Evolutionary conservation across 2,113 vertebrate genomes (phyloP).

Genomic region (Embiotoca jacksoni): DNA sequence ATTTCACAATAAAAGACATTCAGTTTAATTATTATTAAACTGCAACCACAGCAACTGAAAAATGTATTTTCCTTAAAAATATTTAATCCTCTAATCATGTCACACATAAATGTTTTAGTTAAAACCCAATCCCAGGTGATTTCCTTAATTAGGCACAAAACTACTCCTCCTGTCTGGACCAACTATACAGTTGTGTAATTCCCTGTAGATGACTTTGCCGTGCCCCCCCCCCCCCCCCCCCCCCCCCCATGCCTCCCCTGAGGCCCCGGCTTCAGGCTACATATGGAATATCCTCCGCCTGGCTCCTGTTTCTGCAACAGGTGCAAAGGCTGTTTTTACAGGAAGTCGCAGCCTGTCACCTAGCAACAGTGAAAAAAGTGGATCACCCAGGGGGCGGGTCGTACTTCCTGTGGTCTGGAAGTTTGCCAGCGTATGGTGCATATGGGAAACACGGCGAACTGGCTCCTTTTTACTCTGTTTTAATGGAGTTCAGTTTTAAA

Average conservation of each 20-base stretch:
- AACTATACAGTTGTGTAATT: constrained; percentile 23
- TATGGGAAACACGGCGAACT: constrained; percentile 40
- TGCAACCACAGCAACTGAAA: background rate
- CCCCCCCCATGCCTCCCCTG: background rate
- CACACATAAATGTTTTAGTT: background rate
- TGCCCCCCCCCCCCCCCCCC: background rate
- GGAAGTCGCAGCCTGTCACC: constrained; percentile 63
- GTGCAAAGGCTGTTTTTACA: constrained; percentile 68
- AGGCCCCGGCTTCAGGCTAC: constrained; percentile 34
- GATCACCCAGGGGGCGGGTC: constrained; percentile 32
- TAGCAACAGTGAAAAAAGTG: constrained; percentile 69
- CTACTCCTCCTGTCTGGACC: background rate
- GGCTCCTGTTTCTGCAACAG: constrained; percentile 68
- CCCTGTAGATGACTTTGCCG: constrained; percentile 4
- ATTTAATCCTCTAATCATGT: background rate
- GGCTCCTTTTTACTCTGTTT: background rate
- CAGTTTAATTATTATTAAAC: too few species aligned
- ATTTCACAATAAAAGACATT: too few species aligned
- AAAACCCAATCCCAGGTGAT: background rate
- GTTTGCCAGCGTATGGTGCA: constrained; percentile 49
- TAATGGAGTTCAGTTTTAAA: background rate
- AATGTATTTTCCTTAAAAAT: background rate
- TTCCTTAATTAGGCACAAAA: background rate
- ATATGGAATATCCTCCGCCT: constrained; percentile 54
- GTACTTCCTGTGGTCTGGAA: constrained; percentile 52